These are phyloP conservation scores for Tetheella fluctuosa DNA, from an alignment of 2,888 invertebrate species.

Conservation along the genomic window DNA sequence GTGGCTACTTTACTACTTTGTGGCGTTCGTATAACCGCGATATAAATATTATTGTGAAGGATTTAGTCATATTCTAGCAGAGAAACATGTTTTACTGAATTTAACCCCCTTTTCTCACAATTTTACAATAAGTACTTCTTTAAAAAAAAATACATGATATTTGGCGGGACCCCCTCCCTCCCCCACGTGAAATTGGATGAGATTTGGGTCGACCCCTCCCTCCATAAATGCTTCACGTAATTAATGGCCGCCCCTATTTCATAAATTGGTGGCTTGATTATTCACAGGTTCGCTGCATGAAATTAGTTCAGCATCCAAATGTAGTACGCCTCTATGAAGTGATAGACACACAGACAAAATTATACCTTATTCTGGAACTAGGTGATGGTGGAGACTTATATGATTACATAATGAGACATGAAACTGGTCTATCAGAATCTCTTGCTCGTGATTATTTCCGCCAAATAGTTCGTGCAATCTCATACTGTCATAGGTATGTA, in stretches of 20 bases:
- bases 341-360: slow-evolving; percentile 99
- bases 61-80: no score
- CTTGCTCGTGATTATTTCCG: slow-evolving; percentile 96
- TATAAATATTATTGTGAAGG: no score
- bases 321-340: slow-evolving; percentile 99
- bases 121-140: no score
- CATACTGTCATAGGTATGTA: slow-evolving; percentile 94
- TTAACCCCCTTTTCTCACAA: no score
- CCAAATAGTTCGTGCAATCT: slow-evolving; percentile 98
- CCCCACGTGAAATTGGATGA: no score
- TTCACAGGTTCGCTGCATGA: slow-evolving; percentile 96
- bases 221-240: no score
- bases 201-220: no score
- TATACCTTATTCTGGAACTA: slow-evolving; percentile 97
- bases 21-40: no score
- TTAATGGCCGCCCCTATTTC: not conserved
- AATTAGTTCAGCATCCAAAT: slow-evolving; percentile 99
- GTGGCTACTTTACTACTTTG: no score
- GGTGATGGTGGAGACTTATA: slow-evolving; percentile 99
- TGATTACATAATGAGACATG: slow-evolving; percentile 98
- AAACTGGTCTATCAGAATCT: slow-evolving; percentile 92
- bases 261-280: slow-evolving; percentile 12
- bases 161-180: no score
- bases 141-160: no score
- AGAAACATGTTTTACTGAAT: no score